A percentile compares a stretch with the other conserved stretches of the same genome.
Conservation (phyloP, 2,888 invertebrate genomes). For the Cryptocheilus praepositus region DNA sequence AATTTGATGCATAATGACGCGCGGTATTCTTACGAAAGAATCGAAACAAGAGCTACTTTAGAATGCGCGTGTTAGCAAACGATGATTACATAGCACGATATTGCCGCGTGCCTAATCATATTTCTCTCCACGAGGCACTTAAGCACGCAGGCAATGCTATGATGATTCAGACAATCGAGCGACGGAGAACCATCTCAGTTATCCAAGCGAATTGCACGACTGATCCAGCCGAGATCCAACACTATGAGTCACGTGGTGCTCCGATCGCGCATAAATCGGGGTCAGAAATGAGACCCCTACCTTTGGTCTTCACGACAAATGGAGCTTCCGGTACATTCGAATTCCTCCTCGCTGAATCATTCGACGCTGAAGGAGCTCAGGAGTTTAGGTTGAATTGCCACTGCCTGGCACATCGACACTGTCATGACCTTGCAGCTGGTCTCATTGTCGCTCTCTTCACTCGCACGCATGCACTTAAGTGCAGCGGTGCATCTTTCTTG, state of each 20-base stretch:
- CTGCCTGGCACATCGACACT: constrained; percentile 22
- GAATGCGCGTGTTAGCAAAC: too few relatives aligned
- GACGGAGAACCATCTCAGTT: constrained; percentile 16
- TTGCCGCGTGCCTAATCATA: too few relatives aligned
- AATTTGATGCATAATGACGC: too few relatives aligned
- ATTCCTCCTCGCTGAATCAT: constrained; percentile 61
- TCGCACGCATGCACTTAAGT: constrained; percentile 21
- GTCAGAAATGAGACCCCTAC: constrained; percentile 22
- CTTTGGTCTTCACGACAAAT: constrained; percentile 6
- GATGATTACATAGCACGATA: too few relatives aligned
- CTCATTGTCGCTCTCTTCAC: constrained; percentile 29
- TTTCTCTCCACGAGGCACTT: background rate
- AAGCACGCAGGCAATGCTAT: background rate
- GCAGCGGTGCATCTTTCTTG: constrained; percentile 6
- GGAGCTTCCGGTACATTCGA: constrained; percentile 52
- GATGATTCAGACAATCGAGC: constrained; percentile 31
- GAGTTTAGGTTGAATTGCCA: too few relatives aligned
- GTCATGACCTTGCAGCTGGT: constrained; percentile 42
- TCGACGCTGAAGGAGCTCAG: constrained; percentile 30
- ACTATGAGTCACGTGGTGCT: constrained; percentile 35
- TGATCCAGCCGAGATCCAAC: constrained; percentile 24
- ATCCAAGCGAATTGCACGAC: constrained; percentile 11
- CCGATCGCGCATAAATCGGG: constrained; percentile 33
- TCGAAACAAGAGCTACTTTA: too few relatives aligned
- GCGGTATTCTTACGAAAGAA: too few relatives aligned